Percentiles rank a stretch among this genome's conserved stretches.
These are phyloP conservation scores for Cinclus cinclus DNA, from an alignment of 2,113 vertebrate genomes.

Conservation along the genomic window DNA sequence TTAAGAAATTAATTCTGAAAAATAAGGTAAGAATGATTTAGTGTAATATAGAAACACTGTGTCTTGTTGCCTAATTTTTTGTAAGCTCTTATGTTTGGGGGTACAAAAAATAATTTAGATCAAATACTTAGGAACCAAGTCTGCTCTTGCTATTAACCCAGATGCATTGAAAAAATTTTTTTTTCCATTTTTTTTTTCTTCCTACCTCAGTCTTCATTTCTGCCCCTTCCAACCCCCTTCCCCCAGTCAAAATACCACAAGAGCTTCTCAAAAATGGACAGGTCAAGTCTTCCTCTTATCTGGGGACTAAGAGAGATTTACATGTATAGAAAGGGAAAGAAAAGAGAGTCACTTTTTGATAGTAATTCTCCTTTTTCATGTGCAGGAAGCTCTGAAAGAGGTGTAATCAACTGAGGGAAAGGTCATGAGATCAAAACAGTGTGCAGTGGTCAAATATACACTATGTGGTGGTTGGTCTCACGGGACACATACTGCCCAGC, in stretches of 20 bases:
- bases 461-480: neutral
- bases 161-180: rapidly evolving
- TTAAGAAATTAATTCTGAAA: neutral
- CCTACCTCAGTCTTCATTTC: neutral
- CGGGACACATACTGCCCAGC: neutral
- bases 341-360: neutral
- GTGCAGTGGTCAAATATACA: neutral
- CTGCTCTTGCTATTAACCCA: neutral
- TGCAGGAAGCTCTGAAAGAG: neutral
- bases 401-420: neutral
- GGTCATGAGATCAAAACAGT: neutral
- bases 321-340: neutral
- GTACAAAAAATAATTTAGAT: neutral
- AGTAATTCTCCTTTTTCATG: neutral
- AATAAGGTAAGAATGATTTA: neutral
- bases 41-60: neutral
- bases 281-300: neutral
- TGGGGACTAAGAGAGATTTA: neutral
- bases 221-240: rapidly evolving
- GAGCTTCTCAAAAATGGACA: neutral
- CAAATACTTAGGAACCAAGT: neutral
- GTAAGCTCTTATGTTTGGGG: neutral
- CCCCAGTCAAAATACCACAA: neutral
- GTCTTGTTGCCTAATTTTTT: neutral
- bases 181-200: neutral